These are phyloP conservation scores for Empis livida DNA, from an alignment of 2,888 invertebrate species.

Conservation along the genomic window DNA sequence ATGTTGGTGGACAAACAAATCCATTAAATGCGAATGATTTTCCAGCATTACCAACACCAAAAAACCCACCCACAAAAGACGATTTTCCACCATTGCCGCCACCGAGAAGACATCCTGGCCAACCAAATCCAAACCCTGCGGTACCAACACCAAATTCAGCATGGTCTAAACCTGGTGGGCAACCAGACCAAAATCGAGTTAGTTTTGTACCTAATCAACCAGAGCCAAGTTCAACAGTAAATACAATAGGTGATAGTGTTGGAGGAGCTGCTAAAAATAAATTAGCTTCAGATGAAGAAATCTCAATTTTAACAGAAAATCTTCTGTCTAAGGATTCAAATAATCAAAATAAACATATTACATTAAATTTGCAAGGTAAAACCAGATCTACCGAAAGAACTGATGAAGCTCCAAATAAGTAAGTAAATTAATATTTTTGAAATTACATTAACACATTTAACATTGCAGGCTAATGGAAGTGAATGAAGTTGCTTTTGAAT, in stretches of 20 bases:
- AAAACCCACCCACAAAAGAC: constrained; percentile 17
- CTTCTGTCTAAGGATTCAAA: constrained; percentile 58
- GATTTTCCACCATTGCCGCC: constrained; percentile 22
- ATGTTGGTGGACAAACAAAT: not conserved
- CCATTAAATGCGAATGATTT: constrained; percentile 5
- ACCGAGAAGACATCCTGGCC: constrained; percentile 16
- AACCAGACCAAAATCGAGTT: constrained; percentile 14
- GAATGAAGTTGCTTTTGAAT: constrained; percentile 41
- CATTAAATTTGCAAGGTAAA: constrained; percentile 59
- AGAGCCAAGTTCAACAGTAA: not conserved
- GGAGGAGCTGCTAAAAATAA: constrained; percentile 37
- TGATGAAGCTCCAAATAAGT: constrained; percentile 67
- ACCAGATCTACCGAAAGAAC: constrained; percentile 53
- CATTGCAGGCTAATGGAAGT: constrained; percentile 50
- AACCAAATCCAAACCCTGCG: not conserved
- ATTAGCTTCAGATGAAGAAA: constrained; percentile 47
- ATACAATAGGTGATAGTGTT: constrained; percentile 22
- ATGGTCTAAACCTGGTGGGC: constrained; percentile 14
- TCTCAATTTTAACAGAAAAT: constrained; percentile 56
- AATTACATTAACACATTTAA: constrained; percentile 14
- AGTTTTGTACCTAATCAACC: constrained; percentile 22
- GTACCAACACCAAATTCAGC: constrained; percentile 15
- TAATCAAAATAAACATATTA: constrained; percentile 57
- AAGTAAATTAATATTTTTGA: constrained; percentile 31
- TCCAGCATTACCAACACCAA: constrained; percentile 8